These are phyloP conservation scores for Lota lota DNA, from an alignment of 2,113 vertebrate species.

Conservation along the genomic window DNA sequence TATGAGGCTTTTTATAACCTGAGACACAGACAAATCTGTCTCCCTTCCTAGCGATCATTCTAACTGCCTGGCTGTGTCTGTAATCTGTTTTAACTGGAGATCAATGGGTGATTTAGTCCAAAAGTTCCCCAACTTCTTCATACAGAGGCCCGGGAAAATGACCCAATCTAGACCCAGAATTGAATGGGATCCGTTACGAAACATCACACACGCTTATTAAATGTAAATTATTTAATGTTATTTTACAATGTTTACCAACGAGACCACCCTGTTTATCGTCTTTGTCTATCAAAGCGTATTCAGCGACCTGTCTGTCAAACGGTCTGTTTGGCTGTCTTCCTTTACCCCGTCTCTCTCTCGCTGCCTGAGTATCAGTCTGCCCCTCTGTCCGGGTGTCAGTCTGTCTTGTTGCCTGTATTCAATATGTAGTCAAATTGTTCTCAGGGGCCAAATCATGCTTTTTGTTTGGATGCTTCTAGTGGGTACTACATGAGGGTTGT, in stretches of 20 bases:
- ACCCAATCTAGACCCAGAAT: too few species aligned
- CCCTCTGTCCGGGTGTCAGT: background rate
- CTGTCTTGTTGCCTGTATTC: background rate
- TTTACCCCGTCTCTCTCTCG: too few species aligned
- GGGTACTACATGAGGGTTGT: conserved; percentile 11
- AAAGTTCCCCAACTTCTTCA: too few species aligned
- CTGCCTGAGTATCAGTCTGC: background rate
- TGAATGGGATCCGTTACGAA: too few species aligned
- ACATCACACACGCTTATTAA: too few species aligned
- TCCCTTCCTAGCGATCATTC: background rate
- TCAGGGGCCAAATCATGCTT: background rate
- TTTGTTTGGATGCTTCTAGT: conserved; percentile 2
- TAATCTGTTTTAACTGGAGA: background rate
- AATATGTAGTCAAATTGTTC: background rate
- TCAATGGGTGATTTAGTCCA: too few species aligned
- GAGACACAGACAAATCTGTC: conserved; percentile 25
- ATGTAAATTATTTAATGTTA: too few species aligned
- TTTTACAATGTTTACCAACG: too few species aligned
- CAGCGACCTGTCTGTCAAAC: background rate
- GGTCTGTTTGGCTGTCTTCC: background rate
- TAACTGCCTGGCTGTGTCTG: background rate
- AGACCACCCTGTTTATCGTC: background rate
- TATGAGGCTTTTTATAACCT: conserved; percentile 48
- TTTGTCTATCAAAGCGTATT: background rate
- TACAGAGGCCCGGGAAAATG: too few species aligned